Percentiles rank a stretch among this genome's conserved stretches.
These are phyloP conservation scores for Apis cerana DNA, from an alignment of 1,140 invertebrate genomes.

Conservation along the genomic window DNA sequence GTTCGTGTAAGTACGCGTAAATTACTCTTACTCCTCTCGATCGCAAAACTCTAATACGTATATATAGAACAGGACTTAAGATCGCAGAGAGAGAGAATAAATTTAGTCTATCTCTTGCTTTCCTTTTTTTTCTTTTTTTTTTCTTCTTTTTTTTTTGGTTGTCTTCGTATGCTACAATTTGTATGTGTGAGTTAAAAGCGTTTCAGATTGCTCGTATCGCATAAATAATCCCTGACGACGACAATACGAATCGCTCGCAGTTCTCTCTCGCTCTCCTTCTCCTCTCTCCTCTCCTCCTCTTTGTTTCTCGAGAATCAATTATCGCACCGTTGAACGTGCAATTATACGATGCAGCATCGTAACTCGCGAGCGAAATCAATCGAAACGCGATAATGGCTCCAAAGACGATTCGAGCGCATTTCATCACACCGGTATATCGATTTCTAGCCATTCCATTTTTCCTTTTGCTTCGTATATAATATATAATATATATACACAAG, in stretches of 20 bases:
- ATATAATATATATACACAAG: constrained; percentile 62
- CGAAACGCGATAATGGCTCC: constrained; percentile 17
- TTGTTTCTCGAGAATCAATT: constrained; percentile 14
- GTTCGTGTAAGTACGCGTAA: not conserved
- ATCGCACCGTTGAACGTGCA: not conserved
- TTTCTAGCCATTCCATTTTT: not conserved
- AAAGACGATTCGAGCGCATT: constrained; percentile 52
- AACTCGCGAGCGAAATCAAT: constrained; percentile 28
- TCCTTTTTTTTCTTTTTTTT: not conserved
- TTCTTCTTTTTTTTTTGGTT: not conserved
- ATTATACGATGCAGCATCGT: constrained; percentile 2
- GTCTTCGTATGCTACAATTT: not conserved
- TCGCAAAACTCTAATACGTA: not conserved
- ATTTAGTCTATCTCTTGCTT: constrained; percentile 3
- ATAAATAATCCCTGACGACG: constrained; percentile 30
- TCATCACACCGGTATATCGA: constrained; percentile 27
- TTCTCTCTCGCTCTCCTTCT: not conserved
- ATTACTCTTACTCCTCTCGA: not conserved
- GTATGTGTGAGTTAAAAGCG: constrained; percentile 5
- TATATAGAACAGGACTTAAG: not conserved
- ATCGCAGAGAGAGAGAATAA: not conserved
- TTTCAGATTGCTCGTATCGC: constrained; percentile 28
- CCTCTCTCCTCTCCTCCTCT: not conserved
- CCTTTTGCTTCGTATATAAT: not conserved
- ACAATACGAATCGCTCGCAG: constrained; percentile 10